Evolutionary conservation across 2,888 invertebrate species (phyloP), one percentile per base, ranked within the genome.

Genomic region (Philereme vetulata): DNA sequence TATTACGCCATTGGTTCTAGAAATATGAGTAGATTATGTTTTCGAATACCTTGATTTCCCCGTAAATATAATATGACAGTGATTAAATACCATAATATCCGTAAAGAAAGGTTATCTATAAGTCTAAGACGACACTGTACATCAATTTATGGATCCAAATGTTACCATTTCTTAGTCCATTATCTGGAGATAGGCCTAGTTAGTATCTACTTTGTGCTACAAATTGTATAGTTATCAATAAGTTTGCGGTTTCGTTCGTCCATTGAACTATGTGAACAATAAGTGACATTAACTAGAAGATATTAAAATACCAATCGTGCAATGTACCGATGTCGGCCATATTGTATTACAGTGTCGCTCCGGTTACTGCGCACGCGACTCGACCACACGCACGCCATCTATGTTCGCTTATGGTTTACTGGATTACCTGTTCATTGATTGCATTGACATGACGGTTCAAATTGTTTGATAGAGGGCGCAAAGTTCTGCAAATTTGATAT

Each of bases 311-410:
- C 83, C 92, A 90, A 90, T 90, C 86, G 85, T 81, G 84, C 86
- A 84, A 84, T 83, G 88, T 86, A 82, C 85, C 83, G 90, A 85
- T 87, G 80, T 75, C 87, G 82, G 88, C 88, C 88, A 88, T 91
- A 90, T 91, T 90, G 86, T 81, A 86, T 92, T 92, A 91, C 91
- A 90, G 87, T 87, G 90, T 90, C 89, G 85, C 88, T 90, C 86
- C 84, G 89, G 90, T 90, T 90, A 83, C 86, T 36, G 57, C 90
- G 91, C 91, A 90, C 91, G 91, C 90, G 90, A 87, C 88, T 81
- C 80, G 90, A 86, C 90, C 91, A 90, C 92, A 90, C 91, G 84
- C 89, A 84, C 90, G 90, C 85, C 88, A 88, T 90, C 89, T 90
- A 87, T 78, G 69, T 67, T 68, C 65, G 78, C 75, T 76, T 80